These are phyloP conservation scores for Athetis lepigone DNA, from an alignment of 2,888 invertebrate genomes.

Conservation along the genomic window DNA sequence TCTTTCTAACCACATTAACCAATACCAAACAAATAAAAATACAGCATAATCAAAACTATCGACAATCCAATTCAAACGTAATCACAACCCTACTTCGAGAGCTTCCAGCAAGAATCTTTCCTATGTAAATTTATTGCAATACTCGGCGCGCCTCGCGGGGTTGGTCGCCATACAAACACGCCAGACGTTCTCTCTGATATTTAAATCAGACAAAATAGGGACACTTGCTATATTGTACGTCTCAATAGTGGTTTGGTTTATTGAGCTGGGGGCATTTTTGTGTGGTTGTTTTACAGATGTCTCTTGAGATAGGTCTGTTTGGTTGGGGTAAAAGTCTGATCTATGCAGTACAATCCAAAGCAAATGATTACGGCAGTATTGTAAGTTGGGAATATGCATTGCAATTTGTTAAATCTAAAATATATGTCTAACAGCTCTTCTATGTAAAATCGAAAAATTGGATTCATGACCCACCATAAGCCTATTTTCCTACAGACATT, in stretches of 20 bases:
- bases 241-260: slow-evolving; percentile 56
- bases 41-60: slow-evolving; percentile 5
- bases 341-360: slow-evolving; percentile 1
- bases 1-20: neutral
- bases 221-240: slow-evolving; percentile 51
- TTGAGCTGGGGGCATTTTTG: slow-evolving; percentile 39
- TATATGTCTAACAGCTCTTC: too few species aligned
- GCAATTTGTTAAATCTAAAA: neutral
- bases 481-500: too few species aligned
- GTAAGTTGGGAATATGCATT: neutral
- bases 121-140: slow-evolving; percentile 64
- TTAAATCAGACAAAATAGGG: slow-evolving; percentile 62
- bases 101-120: slow-evolving; percentile 51
- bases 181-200: slow-evolving; percentile 54
- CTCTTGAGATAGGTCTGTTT: slow-evolving; percentile 3
- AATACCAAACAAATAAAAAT: neutral
- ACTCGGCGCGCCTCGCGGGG: slow-evolving; percentile 43
- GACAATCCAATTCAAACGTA: slow-evolving; percentile 5
- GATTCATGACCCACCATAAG: too few species aligned
- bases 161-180: slow-evolving; percentile 51
- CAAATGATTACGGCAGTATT: neutral
- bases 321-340: slow-evolving; percentile 1
- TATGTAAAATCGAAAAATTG: too few species aligned
- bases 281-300: slow-evolving; percentile 20
- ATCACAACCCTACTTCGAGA: slow-evolving; percentile 25